Evolutionary conservation across 1,140 invertebrate species (phyloP), one percentile per base, ranked within the genome.

Genomic region (Dysdera silvatica): DNA sequence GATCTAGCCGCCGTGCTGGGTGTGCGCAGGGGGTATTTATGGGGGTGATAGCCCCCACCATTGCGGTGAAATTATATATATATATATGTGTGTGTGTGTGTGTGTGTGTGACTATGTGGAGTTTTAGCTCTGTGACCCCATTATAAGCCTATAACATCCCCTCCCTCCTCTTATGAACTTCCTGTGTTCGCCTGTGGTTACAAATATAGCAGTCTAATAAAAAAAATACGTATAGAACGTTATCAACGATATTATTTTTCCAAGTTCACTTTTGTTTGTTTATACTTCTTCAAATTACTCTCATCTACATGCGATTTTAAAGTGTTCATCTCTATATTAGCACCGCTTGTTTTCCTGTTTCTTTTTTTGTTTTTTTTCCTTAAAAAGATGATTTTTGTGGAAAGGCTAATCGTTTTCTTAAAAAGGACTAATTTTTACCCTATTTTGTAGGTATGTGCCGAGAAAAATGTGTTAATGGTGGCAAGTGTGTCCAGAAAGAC

Each of bases 401-500:
- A 10, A 47, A 8, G 7, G 20, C 14, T n/a, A 47, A 47, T 47
- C 43, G 7, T 47, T 20, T 20, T 12, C 14, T 47, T 47, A 12
- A 12, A 12, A 10, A 10, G 7, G 43, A 12, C 6, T 47, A 12
- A 1, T 14, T 8, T 26, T 26, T 31, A 2, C 40, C n/a, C 26
- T 18, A 28, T 43, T n/a, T n/a, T 80, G 48, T 74, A 91, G 90
- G 91, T 70, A 93, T 95, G 73, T 95, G 91, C 74, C 80, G 84
- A 35, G 84, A 92, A 68, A 91, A 91, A 76, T 95, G 91, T 78
- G 76, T 89, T 58, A 94, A 95, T 73, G 90, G 90, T n/a, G 91
- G 91, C 10, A 94, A 94, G 80, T 95, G 91, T 73, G 82, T 93
- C 70, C 65, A 92, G 74, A 94, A 94, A 74, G 90, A 94, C 73